Evolutionary conservation across 1,140 invertebrate species (phyloP), one percentile per base, ranked within the genome.

Genomic region (Bombus sylvicola): DNA sequence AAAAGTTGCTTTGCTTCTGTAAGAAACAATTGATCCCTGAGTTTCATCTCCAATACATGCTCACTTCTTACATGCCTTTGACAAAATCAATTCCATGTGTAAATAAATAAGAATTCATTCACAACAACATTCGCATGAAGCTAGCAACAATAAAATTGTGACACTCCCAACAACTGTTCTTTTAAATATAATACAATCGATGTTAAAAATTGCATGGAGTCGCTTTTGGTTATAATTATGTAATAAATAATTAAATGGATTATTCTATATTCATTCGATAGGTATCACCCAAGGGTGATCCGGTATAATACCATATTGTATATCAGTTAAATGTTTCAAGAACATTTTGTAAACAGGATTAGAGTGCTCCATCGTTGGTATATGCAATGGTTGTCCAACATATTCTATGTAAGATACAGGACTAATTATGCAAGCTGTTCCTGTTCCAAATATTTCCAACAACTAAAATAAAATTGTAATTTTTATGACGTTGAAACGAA

Each of bases 371-470:
- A 97, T 96, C 3, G 98, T 98, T 85, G 98, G 98, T 83, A 98
- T 96, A 12, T 96, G 90, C 78, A 98, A 95, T 88, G 96, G 92
- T 85, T 96, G 89, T 8, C 96, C 97, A 85, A 97, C 78, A 93
- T 97, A 99, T 62, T 97, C 96, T 78, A 99, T 98, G 53, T 96
- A 96, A 47, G 97, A 97, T 64, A 99, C 97, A 3, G 99, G 99
- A 93, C 98, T 98, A 2, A 99, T 97, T 72, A 99, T 96, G 90
- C 98, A 98, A 1, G 99, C 99, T 34, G 99, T 99, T 78, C 99
- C 99, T 73, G 98, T 96, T 69, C 98, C 99, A 95, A 99, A 99
- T 91, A 99, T 96, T 95, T 99, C 99, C 86, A 99, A 92, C 73
- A 99, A 94, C 98, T 99, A 94, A 28, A 96, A 93, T 83, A 89